Evolutionary conservation across 1,140 invertebrate genomes (phyloP), one percentile per base, ranked within the genome.

Genomic region (Scaptomyza pallida): DNA sequence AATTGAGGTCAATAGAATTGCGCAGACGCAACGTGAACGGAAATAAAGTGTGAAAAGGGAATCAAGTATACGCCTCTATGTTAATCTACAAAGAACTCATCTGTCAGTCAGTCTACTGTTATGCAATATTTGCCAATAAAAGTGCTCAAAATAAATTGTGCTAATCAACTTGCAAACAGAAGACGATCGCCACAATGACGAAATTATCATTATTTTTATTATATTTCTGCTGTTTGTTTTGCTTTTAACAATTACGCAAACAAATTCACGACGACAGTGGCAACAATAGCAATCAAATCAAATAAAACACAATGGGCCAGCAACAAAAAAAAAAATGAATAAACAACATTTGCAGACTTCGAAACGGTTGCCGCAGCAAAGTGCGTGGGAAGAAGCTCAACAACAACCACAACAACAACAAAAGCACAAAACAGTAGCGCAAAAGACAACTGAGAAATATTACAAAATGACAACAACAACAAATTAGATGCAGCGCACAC

Each of bases 401-500:
- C n/a, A n/a, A n/a, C n/a, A 51, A 40, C 6, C 52, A 47, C 16
- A 72, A 68, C 12, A 70, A 26, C 33, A 43, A 54, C 57, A 62
- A 69, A 26, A 67, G 17, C 26, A n/a, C 37, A 50, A 63, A 52
- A 57, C 52, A 72, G 56, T 61, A 60, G 70, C 63, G 37, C n/a
- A 51, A 47, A 56, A 67, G 16, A 59, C 54, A 23, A 62, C 47
- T 45, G 57, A 79, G 54, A 69, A 77, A 68, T 59, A 86, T 88
- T 86, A 82, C 78, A 72, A 88, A 86, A 88, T 88, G 67, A 65
- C 78, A 77, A 74, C 47, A 74, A 51, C 80, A 61, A 81, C 82
- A 86, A 85, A 85, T 86, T 86, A 86, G 77, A 85, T 86, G 80
- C 80, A 85, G 81, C 70, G 74, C 78, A 80, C 55, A 61, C 54